Evolutionary conservation across 1,140 invertebrate species (phyloP), one percentile per base, ranked within the genome.

Genomic region (Conopomorpha cramerella): DNA sequence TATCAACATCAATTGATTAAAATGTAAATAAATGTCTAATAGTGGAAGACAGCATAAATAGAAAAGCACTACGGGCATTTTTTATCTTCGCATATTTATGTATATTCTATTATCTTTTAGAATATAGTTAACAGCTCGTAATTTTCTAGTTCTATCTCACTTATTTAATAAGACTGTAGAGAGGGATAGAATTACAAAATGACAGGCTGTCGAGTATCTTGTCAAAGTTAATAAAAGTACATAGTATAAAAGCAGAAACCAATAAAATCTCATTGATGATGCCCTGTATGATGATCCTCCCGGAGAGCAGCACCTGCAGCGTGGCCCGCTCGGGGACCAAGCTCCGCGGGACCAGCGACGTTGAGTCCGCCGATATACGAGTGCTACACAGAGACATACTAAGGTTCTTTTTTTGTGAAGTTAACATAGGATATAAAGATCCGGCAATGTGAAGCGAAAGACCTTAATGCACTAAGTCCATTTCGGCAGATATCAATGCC

Each of bases 181-280:
- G 10, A n/a, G 26, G 10, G 26, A 2, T n/a, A 8, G 26, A 27
- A 3, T 27, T 27, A 27, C 12, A 12, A n/a, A 8, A 12, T 3
- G 10, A n/a, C 26, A 12, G 10, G 26, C 26, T 3, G 2, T 27
- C 10, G 26, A 27, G 10, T 27, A 27, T 27, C 26, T 27, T 12
- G 8, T 27, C 12, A 8, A 8, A 8, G 2, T 12, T 3, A 12
- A n/a, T 27, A 8, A 4, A 23, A 6, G 4, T 23, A 23, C 19
- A 23, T 4, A 10, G 4, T 12, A 36, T n/a, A n/a, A n/a, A n/a
- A n/a, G n/a, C 34, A 41, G 3, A 31, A 53, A 73, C 65, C 39
- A 64, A 31, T 23, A 74, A 32, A 26, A 74, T 66, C 36, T 74
- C 70, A 38, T 74, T 71, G 4, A 74, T 45, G 25, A 74, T 64